Percentiles rank a stretch among this genome's conserved stretches.
Evolutionary conservation across 2,888 invertebrate species (phyloP).

Genomic region (Ectemnius cavifrons): DNA sequence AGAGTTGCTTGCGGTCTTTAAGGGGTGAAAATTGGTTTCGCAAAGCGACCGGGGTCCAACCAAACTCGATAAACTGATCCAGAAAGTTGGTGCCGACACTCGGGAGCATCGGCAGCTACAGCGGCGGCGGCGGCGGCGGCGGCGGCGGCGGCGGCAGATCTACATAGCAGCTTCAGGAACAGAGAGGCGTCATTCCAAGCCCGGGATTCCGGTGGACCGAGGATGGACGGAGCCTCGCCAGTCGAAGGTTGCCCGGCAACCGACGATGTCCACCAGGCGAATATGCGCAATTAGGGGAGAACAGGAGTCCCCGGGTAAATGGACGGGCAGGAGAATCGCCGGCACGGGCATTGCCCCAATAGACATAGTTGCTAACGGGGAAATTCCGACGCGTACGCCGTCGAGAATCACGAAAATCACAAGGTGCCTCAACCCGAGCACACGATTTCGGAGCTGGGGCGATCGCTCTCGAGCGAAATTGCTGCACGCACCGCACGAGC

Average conservation of each 20-base stretch:
- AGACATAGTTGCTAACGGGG: constrained; percentile 20
- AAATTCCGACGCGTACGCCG: neutral
- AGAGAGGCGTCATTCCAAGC: constrained; percentile 26
- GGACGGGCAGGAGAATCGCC: constrained; percentile 40
- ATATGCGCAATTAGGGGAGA: constrained; percentile 49
- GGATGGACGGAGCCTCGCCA: constrained; percentile 22
- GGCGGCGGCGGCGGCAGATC: constrained; percentile 11
- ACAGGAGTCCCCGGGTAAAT: constrained; percentile 31
- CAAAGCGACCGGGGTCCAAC: neutral
- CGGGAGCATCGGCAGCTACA: neutral
- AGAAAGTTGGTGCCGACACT: neutral
- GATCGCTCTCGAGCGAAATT: neutral
- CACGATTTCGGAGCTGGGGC: neutral
- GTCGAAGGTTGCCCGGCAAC: constrained; percentile 59
- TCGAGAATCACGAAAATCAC: neutral
- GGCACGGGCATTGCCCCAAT: constrained; percentile 41
- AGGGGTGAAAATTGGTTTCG: neutral
- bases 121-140: constrained; percentile 13
- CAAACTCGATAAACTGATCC: constrained; percentile 7
- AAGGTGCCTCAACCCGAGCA: neutral
- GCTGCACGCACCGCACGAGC: neutral
- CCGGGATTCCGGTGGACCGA: constrained; percentile 39
- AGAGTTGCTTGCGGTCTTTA: too few species aligned
- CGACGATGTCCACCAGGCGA: constrained; percentile 48
- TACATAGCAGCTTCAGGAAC: constrained; percentile 9